Percentiles rank a stretch among this genome's conserved stretches.
Evolutionary conservation across 2,888 invertebrate genomes (phyloP).

Genomic region (Tachina fera): DNA sequence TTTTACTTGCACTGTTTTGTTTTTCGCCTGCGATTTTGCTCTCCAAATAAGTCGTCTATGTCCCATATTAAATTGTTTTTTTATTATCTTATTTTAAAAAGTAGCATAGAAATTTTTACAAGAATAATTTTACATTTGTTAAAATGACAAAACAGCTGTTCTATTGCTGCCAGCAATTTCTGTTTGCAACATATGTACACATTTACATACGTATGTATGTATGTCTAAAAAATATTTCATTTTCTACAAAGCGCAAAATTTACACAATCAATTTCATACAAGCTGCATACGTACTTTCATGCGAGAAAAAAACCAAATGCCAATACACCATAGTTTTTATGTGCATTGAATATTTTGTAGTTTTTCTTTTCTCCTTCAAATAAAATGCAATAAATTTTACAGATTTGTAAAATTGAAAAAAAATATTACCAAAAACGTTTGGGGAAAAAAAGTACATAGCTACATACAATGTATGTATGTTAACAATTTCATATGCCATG

Average conservation of each 20-base stretch:
- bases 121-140: constrained; percentile 50
- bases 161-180: constrained; percentile 44
- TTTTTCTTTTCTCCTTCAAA: constrained; percentile 27
- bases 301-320: neutral
- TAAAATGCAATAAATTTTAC: constrained; percentile 70
- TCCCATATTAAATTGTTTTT: neutral
- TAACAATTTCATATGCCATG: constrained; percentile 62
- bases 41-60: too few species aligned
- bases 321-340: constrained; percentile 14
- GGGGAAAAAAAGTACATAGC: constrained; percentile 39
- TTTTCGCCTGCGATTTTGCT: too few species aligned
- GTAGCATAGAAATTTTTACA: neutral
- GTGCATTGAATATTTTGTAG: constrained; percentile 22
- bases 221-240: neutral
- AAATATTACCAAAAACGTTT: constrained; percentile 27
- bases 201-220: neutral
- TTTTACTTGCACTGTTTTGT: too few species aligned
- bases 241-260: constrained; percentile 4
- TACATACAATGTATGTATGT: constrained; percentile 12
- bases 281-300: neutral
- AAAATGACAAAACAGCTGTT: constrained; percentile 63
- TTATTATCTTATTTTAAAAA: neutral
- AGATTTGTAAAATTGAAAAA: constrained; percentile 67
- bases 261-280: constrained; percentile 41
- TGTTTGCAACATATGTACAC: constrained; percentile 22